phyloP scores from a whole-genome alignment of 1,140 invertebrate genomes.

The Aphidius ervi region DNA sequence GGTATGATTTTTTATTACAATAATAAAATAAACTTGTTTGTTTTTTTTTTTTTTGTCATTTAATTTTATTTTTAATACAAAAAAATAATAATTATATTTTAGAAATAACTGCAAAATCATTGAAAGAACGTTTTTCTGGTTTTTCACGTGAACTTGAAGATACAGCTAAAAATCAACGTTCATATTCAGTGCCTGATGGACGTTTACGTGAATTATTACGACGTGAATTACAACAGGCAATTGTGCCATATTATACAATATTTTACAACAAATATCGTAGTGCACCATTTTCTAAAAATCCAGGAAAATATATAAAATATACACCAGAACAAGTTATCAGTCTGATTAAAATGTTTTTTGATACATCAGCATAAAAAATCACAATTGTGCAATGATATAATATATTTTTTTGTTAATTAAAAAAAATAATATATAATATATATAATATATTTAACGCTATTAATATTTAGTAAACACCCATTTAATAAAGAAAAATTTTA shows the following conservation, averaged over 20 bases:
- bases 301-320: slow-evolving; percentile 92
- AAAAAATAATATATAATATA: slow-evolving; percentile 5
- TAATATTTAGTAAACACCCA: slow-evolving; percentile 49
- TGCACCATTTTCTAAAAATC: slow-evolving; percentile 81
- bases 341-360: slow-evolving; percentile 81
- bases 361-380: slow-evolving; percentile 63
- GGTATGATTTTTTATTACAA: slow-evolving; percentile 30
- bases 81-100: neutral
- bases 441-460: neutral
- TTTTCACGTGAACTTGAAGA: slow-evolving; percentile 97
- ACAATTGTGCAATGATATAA: slow-evolving; percentile 13
- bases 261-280: slow-evolving; percentile 70
- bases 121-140: slow-evolving; percentile 87
- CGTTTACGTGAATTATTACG: slow-evolving; percentile 69
- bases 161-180: slow-evolving; percentile 75
- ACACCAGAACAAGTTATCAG: slow-evolving; percentile 76
- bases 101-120: slow-evolving; percentile 58
- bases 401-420: slow-evolving; percentile 3
- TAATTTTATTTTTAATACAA: too few relatives aligned
- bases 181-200: slow-evolving; percentile 89
- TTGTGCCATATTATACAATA: slow-evolving; percentile 78
- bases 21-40: neutral
- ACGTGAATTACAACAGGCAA: slow-evolving; percentile 41
- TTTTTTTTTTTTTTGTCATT: too few relatives aligned
- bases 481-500: slow-evolving; percentile 53